Percentiles rank a stretch among this genome's conserved stretches.
These are phyloP conservation scores for Micropoecilia bifurca DNA, from an alignment of 2,797 vertebrate species.

Conservation along the genomic window DNA sequence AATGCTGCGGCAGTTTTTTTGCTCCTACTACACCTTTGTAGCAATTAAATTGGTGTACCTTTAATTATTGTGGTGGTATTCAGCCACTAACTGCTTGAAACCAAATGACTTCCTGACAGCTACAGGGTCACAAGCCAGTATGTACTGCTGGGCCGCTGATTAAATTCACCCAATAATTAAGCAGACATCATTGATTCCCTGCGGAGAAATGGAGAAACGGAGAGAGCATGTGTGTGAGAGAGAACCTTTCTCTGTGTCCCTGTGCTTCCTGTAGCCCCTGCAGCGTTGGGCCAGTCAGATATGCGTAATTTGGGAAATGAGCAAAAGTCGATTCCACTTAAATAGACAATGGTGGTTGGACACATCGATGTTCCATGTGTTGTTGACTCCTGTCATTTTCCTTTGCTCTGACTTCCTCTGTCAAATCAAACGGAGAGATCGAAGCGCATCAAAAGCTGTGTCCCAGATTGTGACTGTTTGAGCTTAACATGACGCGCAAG, in stretches of 20 bases:
- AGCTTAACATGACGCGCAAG: constrained; percentile 45
- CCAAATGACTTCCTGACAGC: constrained; percentile 77
- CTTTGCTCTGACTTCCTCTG: constrained; percentile 62
- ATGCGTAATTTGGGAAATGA: constrained; percentile 82
- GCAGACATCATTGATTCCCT: constrained; percentile 86
- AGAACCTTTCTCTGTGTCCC: constrained; percentile 42
- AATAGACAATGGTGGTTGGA: constrained; percentile 67
- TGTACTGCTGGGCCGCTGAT: constrained; percentile 81
- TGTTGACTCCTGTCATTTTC: constrained; percentile 69
- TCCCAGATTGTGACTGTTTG: constrained; percentile 54
- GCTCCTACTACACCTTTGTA: constrained; percentile 41
- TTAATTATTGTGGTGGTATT: constrained; percentile 68
- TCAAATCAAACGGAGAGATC: constrained; percentile 72
- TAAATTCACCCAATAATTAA: constrained; percentile 86
- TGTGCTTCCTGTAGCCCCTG: constrained; percentile 77
- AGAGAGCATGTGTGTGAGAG: constrained; percentile 41
- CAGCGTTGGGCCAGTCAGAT: constrained; percentile 84
- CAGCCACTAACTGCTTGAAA: constrained; percentile 63
- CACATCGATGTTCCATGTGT: constrained; percentile 73
- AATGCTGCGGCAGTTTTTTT: constrained; percentile 28
- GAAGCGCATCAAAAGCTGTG: constrained; percentile 57
- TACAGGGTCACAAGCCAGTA: constrained; percentile 79
- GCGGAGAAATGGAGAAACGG: constrained; percentile 71
- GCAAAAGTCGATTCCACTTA: constrained; percentile 81
- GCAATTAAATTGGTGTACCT: constrained; percentile 61